Base-by-base conservation (phyloP, 2,113 vertebrate genomes). In the Cavia porcellus region DNA sequence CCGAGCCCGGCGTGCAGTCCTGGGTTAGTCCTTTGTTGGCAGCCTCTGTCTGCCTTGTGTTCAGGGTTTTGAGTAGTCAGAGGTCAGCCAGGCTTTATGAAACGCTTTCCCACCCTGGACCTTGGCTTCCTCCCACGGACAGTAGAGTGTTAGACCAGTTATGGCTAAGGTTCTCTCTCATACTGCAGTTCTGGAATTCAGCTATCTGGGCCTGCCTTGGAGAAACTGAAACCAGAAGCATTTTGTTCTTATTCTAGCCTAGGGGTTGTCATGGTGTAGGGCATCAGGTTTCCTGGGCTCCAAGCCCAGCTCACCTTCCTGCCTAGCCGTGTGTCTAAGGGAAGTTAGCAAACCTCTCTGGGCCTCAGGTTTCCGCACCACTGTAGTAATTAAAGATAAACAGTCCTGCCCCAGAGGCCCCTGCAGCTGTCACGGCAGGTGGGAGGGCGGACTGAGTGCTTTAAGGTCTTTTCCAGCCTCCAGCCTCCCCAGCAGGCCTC, bases 201-300 rank as follows among this genome's bases (percentile, higher is more conserved):
- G 66, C 55, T 86, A 85, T 64, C 92, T 82, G 74, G 35, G n/a
- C 7, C 55, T 62, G 52, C 77, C 24, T 82, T 55, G 64, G 79
- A 66, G 25, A 35, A 55, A 35, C 52, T 59, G 70, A 90, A 90
- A 61, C 82, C 30, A 61, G 92, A 92, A 89, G 55, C 2, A 7
- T 57, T 96, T 95, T 94, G 66, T 95, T 89, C 79, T 70, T 92
- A 59, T 59, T 94, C 17, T 42, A 85, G 75, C 47, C 11, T n/a
- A 83, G 74, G 52, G 52, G 77, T 92, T 85, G 62, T 74, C 57
- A 22, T 0, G 0, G 75, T 11, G 22, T 61, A 45, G 59, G 70
- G 75, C 45, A n/a, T 92, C 72, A 47, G 62, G 32, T 93, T 90
- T 86, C 95, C 81, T 62, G 68, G 90, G 94, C 89, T 91, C 74